A percentile compares a stretch with the other conserved stretches of the same genome.
Evolutionary conservation across 2,888 invertebrate species (phyloP).

Genomic region (Clitarchus hookeri): DNA sequence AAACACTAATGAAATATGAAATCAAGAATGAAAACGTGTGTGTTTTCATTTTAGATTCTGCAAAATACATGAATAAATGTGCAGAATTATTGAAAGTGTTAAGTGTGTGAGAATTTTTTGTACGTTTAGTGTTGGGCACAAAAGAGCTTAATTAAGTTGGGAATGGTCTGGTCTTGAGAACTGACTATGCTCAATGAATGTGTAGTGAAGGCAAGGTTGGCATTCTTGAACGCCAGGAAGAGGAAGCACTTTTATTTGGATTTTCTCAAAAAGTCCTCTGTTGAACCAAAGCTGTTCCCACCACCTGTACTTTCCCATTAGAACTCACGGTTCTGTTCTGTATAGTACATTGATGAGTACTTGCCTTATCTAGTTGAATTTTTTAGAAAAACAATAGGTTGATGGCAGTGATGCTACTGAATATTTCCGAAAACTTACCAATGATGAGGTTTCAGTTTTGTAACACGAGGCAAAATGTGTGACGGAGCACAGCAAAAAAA

Average conservation of each 20-base stretch:
- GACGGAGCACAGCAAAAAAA: not conserved
- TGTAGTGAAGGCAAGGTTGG: not conserved
- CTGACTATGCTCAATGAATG: too few relatives aligned
- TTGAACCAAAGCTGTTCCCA: not conserved
- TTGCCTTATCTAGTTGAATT: not conserved
- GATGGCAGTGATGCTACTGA: not conserved
- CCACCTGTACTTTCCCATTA: not conserved
- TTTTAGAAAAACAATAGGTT: not conserved
- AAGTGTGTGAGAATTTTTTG: not conserved
- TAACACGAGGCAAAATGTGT: not conserved
- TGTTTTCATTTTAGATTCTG: not conserved
- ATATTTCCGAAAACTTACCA: not conserved
- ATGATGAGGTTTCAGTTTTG: not conserved
- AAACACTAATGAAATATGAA: not conserved
- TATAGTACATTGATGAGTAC: not conserved
- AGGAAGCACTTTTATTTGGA: not conserved
- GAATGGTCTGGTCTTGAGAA: too few relatives aligned
- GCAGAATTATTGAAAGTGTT: not conserved
- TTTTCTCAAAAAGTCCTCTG: not conserved
- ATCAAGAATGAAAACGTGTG: not conserved
- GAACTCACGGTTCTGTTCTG: conserved; percentile 11
- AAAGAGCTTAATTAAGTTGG: not conserved
- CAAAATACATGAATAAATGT: not conserved
- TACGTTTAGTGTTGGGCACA: not conserved
- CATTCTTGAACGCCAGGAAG: too few relatives aligned